A percentile compares a stretch with the other conserved stretches of the same genome.
These are phyloP conservation scores for Thalassarche chlororhynchos DNA, from an alignment of 2,113 vertebrate genomes.

Conservation along the genomic window DNA sequence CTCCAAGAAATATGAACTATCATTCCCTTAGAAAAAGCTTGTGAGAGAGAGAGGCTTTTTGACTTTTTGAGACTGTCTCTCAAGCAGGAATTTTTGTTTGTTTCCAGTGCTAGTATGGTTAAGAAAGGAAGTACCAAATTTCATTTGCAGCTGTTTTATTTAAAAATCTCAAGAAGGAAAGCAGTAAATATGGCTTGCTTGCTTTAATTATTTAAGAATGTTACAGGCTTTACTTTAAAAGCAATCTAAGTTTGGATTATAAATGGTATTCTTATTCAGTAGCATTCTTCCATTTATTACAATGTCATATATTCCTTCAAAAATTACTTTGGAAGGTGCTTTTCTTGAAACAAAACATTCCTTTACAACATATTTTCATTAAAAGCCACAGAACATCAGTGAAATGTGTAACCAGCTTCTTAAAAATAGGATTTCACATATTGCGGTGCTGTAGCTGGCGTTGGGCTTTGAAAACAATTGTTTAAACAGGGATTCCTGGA, in stretches of 20 bases:
- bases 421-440: not conserved
- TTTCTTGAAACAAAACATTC: not conserved
- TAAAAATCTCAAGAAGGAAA: not conserved
- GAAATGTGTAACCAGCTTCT: not conserved
- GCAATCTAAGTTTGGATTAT: not conserved
- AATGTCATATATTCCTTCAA: not conserved
- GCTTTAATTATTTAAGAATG: not conserved
- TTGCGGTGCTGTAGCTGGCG: not conserved
- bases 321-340: not conserved
- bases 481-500: not conserved
- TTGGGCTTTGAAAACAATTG: not conserved
- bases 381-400: slow-evolving; percentile 1
- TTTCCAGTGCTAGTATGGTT: not conserved
- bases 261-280: not conserved
- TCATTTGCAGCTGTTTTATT: not conserved
- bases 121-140: not conserved
- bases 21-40: not conserved
- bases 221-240: not conserved
- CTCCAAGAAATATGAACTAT: not conserved
- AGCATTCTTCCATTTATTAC: not conserved
- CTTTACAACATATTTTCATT: not conserved
- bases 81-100: not conserved
- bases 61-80: not conserved
- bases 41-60: not conserved
- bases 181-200: not conserved